Evolutionary conservation across 1,140 invertebrate species (phyloP), one percentile per base, ranked within the genome.

Genomic region (Saccostrea cuccullata): DNA sequence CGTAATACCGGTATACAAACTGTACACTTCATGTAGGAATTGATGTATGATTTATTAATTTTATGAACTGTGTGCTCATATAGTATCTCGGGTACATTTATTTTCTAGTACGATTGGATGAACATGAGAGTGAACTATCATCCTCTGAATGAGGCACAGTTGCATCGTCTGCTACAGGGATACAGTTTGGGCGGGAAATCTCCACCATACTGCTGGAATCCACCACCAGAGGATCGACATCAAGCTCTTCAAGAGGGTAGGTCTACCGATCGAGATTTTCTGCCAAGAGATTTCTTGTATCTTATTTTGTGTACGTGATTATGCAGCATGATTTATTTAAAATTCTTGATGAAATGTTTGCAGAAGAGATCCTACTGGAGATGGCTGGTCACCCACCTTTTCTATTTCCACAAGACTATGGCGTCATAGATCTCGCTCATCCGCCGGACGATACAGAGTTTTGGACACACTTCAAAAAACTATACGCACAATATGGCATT

Each of bases 41-140:
- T n/a, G n/a, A n/a, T n/a, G n/a, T n/a, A n/a, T n/a, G n/a, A n/a
- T n/a, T n/a, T n/a, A n/a, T n/a, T n/a, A n/a, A n/a, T n/a, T n/a
- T n/a, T 47, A 47, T 47, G 47, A 47, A 9, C 5, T 47, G 1
- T 8, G 1, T 6, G 47, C 47, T 47, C 47, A 47, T 9, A 47
- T 9, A 47, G 47, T 47, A 47, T 5, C 47, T 47, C 47, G 1
- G 5, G 47, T 47, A 8, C 1, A 8, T 47, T 47, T 60, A 6
- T 26, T 8, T 90, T 91, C 17, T 87, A 93, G 92, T 89, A 90
- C 86, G 91, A 92, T 60, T 92, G 92, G 92, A 86, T 89, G 60
- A 88, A 85, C 12, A 89, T 93, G 67, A 88, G 88, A 13, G 84
- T 26, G 9, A 86, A 92, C 85, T 92, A 91, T 64, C 89, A 90